These are phyloP conservation scores for Tenthredo livida DNA, from an alignment of 2,888 invertebrate species.

Conservation along the genomic window DNA sequence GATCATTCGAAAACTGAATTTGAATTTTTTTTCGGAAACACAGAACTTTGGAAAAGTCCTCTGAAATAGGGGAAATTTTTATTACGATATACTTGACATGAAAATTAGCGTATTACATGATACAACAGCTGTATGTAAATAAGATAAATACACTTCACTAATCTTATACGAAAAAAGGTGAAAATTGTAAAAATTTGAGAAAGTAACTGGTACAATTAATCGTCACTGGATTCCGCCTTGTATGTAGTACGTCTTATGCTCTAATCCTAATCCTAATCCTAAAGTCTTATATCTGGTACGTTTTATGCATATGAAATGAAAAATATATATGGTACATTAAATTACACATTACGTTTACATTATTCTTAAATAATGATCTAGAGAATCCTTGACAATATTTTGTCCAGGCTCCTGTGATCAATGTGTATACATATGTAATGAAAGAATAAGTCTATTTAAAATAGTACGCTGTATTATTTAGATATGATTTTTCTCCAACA, in stretches of 20 bases:
- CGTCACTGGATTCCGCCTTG: neutral
- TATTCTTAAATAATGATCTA: neutral
- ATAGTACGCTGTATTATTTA: neutral
- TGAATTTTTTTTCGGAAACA: neutral
- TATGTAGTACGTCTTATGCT: neutral
- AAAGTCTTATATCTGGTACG: slow-evolving; percentile 15
- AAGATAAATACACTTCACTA: no score
- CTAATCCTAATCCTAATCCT: slow-evolving; percentile 12
- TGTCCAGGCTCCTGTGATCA: slow-evolving; percentile 36
- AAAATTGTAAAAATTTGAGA: neutral
- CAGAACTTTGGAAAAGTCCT: neutral
- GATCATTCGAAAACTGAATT: neutral
- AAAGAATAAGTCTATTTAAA: slow-evolving; percentile 12
- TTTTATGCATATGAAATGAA: neutral
- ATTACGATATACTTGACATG: neutral
- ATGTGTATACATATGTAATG: neutral
- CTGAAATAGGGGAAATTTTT: neutral
- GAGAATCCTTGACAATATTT: slow-evolving; percentile 41
- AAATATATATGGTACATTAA: slow-evolving; percentile 24
- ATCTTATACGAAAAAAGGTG: neutral
- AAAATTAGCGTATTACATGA: neutral
- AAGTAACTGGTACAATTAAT: neutral
- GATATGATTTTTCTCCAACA: neutral
- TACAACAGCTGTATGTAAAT: no score
- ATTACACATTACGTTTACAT: neutral